Conservation (phyloP, 2,797 vertebrate genomes). For the Chloroceryle inda region DNA sequence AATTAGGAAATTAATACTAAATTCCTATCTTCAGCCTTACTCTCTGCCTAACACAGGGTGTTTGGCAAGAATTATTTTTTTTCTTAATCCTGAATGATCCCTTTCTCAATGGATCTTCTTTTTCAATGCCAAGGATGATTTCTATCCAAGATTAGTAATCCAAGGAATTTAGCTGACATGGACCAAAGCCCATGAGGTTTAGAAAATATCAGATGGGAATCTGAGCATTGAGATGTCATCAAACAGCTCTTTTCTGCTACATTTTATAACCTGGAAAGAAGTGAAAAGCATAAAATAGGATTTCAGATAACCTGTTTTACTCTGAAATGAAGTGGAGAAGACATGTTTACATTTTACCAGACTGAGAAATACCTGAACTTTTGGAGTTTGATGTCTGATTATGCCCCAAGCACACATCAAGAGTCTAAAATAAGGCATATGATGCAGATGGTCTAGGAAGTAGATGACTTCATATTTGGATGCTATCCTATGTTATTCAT, state of each 20-base stretch:
- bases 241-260: background rate
- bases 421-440: slow-evolving; percentile 11
- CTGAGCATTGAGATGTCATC: background rate
- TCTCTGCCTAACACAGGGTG: background rate
- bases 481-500: background rate
- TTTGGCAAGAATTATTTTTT: background rate
- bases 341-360: slow-evolving; percentile 5
- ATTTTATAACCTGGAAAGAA: slow-evolving; percentile 1
- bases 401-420: background rate
- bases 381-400: background rate
- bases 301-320: slow-evolving; percentile 20
- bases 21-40: background rate
- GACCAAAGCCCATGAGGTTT: background rate
- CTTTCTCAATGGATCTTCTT: slow-evolving; percentile 4
- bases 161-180: background rate
- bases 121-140: background rate
- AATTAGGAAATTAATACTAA: background rate
- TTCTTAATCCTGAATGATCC: background rate
- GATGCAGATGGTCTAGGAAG: slow-evolving; percentile 19
- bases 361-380: slow-evolving; percentile 39
- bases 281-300: background rate
- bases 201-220: background rate
- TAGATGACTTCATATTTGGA: slow-evolving; percentile 48
- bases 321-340: background rate
- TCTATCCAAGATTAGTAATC: background rate